phyloP scores from a whole-genome alignment of 2,797 vertebrate genomes.

The Benthosema pterotum region DNA sequence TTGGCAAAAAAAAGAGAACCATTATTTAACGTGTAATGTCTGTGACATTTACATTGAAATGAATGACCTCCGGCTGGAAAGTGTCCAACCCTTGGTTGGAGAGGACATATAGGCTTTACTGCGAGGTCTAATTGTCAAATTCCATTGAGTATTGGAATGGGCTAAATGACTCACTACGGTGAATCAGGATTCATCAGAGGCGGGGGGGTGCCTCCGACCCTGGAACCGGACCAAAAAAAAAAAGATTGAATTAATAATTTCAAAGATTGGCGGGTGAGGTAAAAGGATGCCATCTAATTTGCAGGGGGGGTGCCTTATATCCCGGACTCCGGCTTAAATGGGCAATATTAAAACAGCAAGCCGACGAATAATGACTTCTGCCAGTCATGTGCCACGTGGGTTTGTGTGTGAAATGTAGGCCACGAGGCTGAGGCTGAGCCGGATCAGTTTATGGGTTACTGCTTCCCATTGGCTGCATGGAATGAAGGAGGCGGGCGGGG shows the following conservation, averaged over 20 bases:
- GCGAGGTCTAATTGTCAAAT: too few species aligned
- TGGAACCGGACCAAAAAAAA: conserved; percentile 60
- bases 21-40: too few species aligned
- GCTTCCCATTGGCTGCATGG: conserved; percentile 81
- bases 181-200: conserved; percentile 55
- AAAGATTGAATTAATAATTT: conserved; percentile 78
- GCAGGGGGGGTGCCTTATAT: conserved; percentile 71
- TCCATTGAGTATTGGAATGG: conserved; percentile 10
- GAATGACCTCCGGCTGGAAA: too few species aligned
- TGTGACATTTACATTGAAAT: too few species aligned
- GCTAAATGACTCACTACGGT: conserved; percentile 48
- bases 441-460: conserved; percentile 85
- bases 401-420: conserved; percentile 84
- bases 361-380: conserved; percentile 85
- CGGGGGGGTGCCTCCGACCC: conserved; percentile 53
- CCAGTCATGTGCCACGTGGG: conserved; percentile 76
- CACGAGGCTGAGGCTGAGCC: conserved; percentile 79
- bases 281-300: conserved; percentile 77
- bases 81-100: too few species aligned
- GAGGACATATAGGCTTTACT: too few species aligned
- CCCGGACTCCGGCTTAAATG: conserved; percentile 78
- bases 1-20: too few species aligned
- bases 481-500: conserved; percentile 66
- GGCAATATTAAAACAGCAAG: conserved; percentile 85
- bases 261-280: conserved; percentile 63